These are phyloP conservation scores for Tipula unca DNA, from an alignment of 2,888 invertebrate genomes.

Conservation along the genomic window DNA sequence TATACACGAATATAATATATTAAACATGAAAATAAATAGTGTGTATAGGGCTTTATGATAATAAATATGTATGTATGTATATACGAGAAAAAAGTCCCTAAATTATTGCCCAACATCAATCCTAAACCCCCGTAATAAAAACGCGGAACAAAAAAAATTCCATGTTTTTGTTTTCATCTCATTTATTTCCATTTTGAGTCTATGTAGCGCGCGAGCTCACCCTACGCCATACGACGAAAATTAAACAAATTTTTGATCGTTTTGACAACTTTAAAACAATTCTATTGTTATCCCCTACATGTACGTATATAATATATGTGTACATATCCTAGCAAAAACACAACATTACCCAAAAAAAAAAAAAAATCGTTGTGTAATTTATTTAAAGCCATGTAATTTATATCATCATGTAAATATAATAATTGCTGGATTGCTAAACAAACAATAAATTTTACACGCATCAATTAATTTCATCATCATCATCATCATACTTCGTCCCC, in stretches of 20 bases:
- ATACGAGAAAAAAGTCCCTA: neutral
- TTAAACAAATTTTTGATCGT: neutral
- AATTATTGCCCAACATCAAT: neutral
- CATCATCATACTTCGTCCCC: neutral
- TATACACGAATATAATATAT: neutral
- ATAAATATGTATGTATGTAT: neutral
- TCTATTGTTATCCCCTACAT: neutral
- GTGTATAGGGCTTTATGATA: neutral
- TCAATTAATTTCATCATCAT: constrained; percentile 8
- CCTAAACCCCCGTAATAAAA: neutral
- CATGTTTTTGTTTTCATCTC: neutral
- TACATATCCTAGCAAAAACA: neutral
- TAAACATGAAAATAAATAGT: neutral
- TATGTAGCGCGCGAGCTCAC: neutral
- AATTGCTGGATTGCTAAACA: constrained; percentile 8
- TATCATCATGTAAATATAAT: constrained; percentile 8
- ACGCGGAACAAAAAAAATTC: neutral
- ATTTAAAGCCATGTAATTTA: neutral
- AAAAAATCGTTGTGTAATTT: neutral
- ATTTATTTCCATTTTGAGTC: neutral
- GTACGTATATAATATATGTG: neutral
- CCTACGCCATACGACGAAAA: neutral
- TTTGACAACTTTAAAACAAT: neutral
- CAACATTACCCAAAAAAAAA: neutral
- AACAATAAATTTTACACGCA: constrained; percentile 14